A percentile compares a stretch with the other conserved stretches of the same genome.
These are phyloP conservation scores for Agrilus planipennis DNA, from an alignment of 1,140 invertebrate genomes.

Conservation along the genomic window DNA sequence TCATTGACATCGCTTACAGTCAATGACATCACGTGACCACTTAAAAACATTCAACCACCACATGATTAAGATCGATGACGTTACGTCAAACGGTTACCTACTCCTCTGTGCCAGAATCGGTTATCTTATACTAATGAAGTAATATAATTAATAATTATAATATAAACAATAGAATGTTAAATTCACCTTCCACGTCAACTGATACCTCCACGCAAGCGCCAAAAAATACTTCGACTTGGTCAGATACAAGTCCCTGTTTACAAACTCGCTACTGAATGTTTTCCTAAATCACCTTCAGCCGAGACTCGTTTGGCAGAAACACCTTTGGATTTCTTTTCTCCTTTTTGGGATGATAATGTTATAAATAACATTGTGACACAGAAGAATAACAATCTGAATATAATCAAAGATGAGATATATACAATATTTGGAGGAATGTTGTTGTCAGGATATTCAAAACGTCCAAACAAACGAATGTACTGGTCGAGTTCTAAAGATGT, in stretches of 20 bases:
- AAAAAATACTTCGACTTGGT: conserved; percentile 3
- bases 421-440: conserved; percentile 14
- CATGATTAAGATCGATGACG: too few relatives aligned
- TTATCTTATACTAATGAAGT: too few relatives aligned
- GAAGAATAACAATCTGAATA: conserved; percentile 7
- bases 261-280: neutral
- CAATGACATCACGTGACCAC: too few relatives aligned
- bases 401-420: conserved; percentile 12
- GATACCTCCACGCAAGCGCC: too few relatives aligned
- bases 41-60: too few relatives aligned
- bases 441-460: conserved; percentile 15
- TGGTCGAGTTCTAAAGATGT: conserved; percentile 12
- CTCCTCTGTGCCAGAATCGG: too few relatives aligned
- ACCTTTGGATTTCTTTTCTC: conserved; percentile 7
- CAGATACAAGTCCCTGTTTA: neutral
- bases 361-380: conserved; percentile 4
- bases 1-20: too few relatives aligned
- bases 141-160: too few relatives aligned
- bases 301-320: conserved; percentile 1
- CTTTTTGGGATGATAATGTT: conserved; percentile 9
- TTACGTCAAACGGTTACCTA: too few relatives aligned
- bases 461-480: conserved; percentile 13
- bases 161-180: too few relatives aligned
- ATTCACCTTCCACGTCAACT: too few relatives aligned
- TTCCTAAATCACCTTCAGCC: conserved; percentile 1